A percentile compares a stretch with the other conserved stretches of the same genome.
These are phyloP conservation scores for Psittacula cyanocephala DNA, from an alignment of 2,113 vertebrate species.

Conservation along the genomic window DNA sequence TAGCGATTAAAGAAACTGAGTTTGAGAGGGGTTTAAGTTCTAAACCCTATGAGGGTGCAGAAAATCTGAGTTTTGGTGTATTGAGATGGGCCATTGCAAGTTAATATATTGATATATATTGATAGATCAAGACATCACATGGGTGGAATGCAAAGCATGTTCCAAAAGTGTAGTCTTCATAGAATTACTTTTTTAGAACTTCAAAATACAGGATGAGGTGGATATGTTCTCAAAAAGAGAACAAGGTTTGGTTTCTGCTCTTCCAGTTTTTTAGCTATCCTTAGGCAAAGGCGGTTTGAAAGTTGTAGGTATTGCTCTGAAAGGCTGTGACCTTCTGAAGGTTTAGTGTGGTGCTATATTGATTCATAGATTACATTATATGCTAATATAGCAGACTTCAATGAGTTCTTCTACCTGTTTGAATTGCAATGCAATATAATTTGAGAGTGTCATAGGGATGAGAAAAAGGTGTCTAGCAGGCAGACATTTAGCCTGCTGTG, in stretches of 20 bases:
- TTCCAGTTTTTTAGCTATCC: not conserved
- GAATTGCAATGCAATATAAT: not conserved
- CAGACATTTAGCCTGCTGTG: not conserved
- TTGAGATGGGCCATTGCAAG: not conserved
- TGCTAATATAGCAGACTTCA: rapidly evolving
- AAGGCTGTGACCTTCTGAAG: not conserved
- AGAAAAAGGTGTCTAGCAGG: not conserved
- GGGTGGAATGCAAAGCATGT: not conserved
- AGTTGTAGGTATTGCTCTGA: not conserved
- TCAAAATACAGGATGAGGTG: not conserved
- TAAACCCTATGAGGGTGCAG: not conserved
- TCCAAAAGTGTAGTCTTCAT: not conserved
- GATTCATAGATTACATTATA: not conserved
- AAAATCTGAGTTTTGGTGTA: not conserved
- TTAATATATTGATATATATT: not conserved
- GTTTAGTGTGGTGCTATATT: not conserved
- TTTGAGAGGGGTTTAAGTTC: not conserved
- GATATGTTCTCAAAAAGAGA: not conserved
- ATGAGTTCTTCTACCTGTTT: not conserved
- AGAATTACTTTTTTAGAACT: not conserved
- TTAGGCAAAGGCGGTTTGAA: not conserved
- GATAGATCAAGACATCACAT: not conserved
- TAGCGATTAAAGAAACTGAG: not conserved
- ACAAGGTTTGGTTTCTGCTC: not conserved
- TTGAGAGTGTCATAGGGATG: not conserved